These are phyloP conservation scores for Rotaria magnacalcarata DNA, from an alignment of 2,888 invertebrate genomes.

Conservation along the genomic window DNA sequence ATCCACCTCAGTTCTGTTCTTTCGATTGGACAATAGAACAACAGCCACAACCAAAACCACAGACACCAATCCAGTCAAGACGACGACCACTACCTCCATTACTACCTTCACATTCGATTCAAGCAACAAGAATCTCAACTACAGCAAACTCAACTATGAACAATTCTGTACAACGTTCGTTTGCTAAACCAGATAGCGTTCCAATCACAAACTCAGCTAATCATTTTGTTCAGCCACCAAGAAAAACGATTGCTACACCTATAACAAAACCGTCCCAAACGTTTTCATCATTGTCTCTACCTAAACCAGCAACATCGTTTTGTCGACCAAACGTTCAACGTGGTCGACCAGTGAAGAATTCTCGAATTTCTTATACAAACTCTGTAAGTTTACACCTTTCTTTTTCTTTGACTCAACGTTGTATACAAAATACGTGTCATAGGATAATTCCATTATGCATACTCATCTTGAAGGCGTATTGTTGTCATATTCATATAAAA, in stretches of 20 bases:
- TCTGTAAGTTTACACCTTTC: not conserved
- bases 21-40: not conserved
- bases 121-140: not conserved
- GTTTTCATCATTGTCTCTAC: not conserved
- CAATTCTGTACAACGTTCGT: not conserved
- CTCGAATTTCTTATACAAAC: not conserved
- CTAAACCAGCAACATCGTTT: not conserved
- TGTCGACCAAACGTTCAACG: not conserved
- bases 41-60: not conserved
- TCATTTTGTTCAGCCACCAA: not conserved
- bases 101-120: not conserved
- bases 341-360: not conserved
- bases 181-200: not conserved
- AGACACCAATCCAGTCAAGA: not conserved
- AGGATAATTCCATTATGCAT: no score
- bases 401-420: not conserved
- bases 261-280: not conserved
- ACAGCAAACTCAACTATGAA: not conserved
- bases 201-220: not conserved
- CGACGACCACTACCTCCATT: not conserved
- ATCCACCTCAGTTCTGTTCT: not conserved
- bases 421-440: no score
- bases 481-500: no score
- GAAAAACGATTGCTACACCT: not conserved
- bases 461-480: no score